phyloP scores from a whole-genome alignment of 2,888 invertebrate species.

The Drosophila falleni region DNA sequence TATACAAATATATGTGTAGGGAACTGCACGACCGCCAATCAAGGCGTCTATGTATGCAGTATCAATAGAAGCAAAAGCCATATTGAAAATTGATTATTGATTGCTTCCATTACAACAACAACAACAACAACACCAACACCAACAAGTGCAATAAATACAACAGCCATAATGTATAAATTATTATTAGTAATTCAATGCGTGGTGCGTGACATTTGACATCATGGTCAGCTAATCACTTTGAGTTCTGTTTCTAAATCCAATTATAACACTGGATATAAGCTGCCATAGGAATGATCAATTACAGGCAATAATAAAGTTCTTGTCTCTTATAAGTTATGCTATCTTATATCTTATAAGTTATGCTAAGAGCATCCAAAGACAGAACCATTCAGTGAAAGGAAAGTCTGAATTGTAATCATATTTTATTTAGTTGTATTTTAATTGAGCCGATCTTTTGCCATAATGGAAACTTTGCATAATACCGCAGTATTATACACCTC shows the following conservation, averaged over 20 bases:
- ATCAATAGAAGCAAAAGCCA: conserved; percentile 36
- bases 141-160: conserved; percentile 7
- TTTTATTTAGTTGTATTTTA: too few relatives aligned
- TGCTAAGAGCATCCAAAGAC: too few relatives aligned
- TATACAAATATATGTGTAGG: background rate
- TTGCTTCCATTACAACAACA: conserved; percentile 39
- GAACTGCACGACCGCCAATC: conserved; percentile 61
- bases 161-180: conserved; percentile 51
- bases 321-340: too few relatives aligned
- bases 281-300: too few relatives aligned
- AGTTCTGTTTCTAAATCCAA: background rate
- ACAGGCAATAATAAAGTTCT: too few relatives aligned
- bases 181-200: conserved; percentile 62
- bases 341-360: too few relatives aligned
- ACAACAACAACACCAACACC: conserved; percentile 1
- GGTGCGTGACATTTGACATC: conserved; percentile 26
- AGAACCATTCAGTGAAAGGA: too few relatives aligned
- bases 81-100: conserved; percentile 75
- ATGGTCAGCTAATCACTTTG: conserved; percentile 24
- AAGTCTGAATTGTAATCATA: too few relatives aligned
- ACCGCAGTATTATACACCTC: too few relatives aligned
- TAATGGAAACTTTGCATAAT: too few relatives aligned
- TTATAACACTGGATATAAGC: background rate
- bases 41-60: conserved; percentile 39
- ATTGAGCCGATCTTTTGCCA: too few relatives aligned